Base-by-base conservation (phyloP, 2,113 vertebrate species). In the Triplophysa dalaica region DNA sequence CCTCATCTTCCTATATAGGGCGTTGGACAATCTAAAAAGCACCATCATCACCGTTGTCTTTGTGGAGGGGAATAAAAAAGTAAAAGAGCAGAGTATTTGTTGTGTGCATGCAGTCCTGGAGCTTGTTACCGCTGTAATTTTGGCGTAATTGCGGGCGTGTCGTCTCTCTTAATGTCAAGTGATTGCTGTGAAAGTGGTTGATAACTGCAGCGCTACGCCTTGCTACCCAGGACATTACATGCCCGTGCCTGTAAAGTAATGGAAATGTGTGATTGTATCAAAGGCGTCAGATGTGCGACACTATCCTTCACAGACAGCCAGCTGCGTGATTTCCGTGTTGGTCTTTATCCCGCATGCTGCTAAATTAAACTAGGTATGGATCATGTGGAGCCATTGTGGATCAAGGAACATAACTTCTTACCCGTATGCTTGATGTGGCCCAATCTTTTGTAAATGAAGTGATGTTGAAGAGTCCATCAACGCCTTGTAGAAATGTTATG, bases 121-220 rank as follows among this genome's bases (percentile, higher is more conserved):
- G 38, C 11, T 33, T 58, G 26, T 43, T 33, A 41, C 24, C 45
- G 60, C 22, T 26, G 58, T 64, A 80, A 82, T 64, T 65, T 67
- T 68, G 60, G 12, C 19, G 63, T 80, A 65, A 76, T 79, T 80
- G 68, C 10, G 7, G 52, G 70, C 56, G 45, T 77, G 81, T 70
- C 45, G 67, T 63, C 48, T 52, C 43, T 76, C 63, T 64, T 85
- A 79, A 85, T 72, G 65, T 78, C 26, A 2, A 48, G 52, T 81
- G 75, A 85, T 83, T 76, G 79, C 75, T 74, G 79, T 79, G 81
- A 76, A 83, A 81, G 84, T 83, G 75, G 69, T 68, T 75, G 58
- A 83, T 81, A 83, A 83, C 65, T 83, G 79, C 74, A 66, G 79
- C 3, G 58, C 70, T 65, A 79, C 52, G 74, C 64, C 82, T 81